phyloP scores from a whole-genome alignment of 2,888 invertebrate genomes.

The Rhyacophila evoluta region DNA sequence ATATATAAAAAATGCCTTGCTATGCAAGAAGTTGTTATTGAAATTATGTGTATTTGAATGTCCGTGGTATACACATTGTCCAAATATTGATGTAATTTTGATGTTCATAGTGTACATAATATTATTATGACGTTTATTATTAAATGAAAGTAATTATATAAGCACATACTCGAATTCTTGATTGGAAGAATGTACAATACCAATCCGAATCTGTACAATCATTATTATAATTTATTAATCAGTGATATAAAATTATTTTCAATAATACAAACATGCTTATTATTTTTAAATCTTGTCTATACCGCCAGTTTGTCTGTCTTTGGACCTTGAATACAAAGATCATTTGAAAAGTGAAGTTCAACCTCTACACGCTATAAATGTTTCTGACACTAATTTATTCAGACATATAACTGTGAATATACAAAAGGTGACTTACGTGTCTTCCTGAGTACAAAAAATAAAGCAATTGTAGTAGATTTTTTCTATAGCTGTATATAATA shows the following conservation, averaged over 20 bases:
- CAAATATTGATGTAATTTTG: neutral
- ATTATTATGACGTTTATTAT: neutral
- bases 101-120: neutral
- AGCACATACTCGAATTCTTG: neutral
- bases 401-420: too few relatives aligned
- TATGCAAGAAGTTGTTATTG: neutral
- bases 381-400: too few relatives aligned
- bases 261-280: neutral
- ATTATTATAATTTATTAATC: neutral
- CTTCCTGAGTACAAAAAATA: too few relatives aligned
- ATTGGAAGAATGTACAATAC: neutral
- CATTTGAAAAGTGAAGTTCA: too few relatives aligned
- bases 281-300: neutral
- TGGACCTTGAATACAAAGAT: too few relatives aligned
- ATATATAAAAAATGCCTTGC: neutral
- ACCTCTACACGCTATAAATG: too few relatives aligned
- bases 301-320: neutral
- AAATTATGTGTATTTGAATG: neutral
- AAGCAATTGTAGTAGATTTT: too few relatives aligned
- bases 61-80: neutral
- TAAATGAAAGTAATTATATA: neutral
- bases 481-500: too few relatives aligned
- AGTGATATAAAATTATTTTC: neutral
- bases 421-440: too few relatives aligned
- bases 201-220: neutral